Evolutionary conservation across 2,888 invertebrate species (phyloP), one percentile per base, ranked within the genome.

Genomic region (Geophilus truncorum): DNA sequence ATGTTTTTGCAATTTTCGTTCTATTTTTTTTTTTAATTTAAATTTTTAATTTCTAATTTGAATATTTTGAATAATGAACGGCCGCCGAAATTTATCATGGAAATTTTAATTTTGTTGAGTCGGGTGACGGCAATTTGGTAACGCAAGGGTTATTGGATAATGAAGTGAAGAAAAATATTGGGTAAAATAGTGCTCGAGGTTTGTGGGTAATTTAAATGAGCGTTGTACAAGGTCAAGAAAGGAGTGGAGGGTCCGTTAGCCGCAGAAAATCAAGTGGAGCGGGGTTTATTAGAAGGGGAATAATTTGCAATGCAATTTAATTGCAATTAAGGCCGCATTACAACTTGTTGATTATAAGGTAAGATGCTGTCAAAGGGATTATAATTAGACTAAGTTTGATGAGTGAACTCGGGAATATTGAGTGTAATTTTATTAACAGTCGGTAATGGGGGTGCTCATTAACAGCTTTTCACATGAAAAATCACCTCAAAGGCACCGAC

Each of bases 401-500:
- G 70, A 62, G 57, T 62, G 57, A 70, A 70, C 28, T 28, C 28
- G 25, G 28, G 25, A 70, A 28, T 70, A 70, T 25, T 5, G 70
- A 70, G 70, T 70, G 70, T 70, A 25, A 57, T 57, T 57, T 57
- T 57, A 57, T 57, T 57, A 57, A 57, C 57, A 57, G 21, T 70
- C 4, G 12, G 28, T 70, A 70, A 70, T 25, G 70, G 23, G 70
- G 70, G 21, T 10, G 28, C 70, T 70, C 70, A 25, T 70, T 70
- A 70, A 70, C 28, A 28, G 70, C 70, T 70, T 70, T 18, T 25
- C 10, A 70, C 21, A 70, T 70, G 70, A 70, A 70, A 28, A 70
- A 70, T 70, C 70, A 15, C 70, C 57, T 70, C 25, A 70, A 70
- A 70, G 70, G 70, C 70, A 70, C 70, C 70, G 25, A 70, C 25